phyloP scores from a whole-genome alignment of 2,113 vertebrate species.

The Oostethus manadensis region DNA sequence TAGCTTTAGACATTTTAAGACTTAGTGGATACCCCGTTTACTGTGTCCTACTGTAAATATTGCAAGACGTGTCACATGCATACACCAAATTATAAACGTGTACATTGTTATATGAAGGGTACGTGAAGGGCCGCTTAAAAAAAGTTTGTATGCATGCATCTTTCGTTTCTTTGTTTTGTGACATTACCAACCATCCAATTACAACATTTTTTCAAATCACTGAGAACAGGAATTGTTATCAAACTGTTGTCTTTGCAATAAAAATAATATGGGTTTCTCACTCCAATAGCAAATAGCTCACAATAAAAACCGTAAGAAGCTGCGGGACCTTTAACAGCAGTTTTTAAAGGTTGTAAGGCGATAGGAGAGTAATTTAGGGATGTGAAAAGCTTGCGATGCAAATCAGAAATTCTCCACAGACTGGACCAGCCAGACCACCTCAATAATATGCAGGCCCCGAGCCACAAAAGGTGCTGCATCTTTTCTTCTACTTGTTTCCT shows the following conservation, averaged over 20 bases:
- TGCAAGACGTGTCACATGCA: too few species aligned
- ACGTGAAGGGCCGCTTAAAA: too few species aligned
- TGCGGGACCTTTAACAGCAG: background rate
- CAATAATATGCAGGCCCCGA: conserved; percentile 1
- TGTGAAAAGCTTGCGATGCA: background rate
- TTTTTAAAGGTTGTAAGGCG: background rate
- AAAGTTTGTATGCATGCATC: too few species aligned
- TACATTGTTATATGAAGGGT: too few species aligned
- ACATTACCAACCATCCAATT: too few species aligned
- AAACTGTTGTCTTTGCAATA: background rate
- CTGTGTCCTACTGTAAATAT: too few species aligned
- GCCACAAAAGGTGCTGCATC: conserved; percentile 1
- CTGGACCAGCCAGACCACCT: background rate
- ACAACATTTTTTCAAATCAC: too few species aligned
- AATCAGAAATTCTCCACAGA: conserved; percentile 5
- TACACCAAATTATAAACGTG: too few species aligned
- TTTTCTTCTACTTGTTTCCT: background rate
- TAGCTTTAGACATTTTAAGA: too few species aligned
- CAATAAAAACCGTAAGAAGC: background rate
- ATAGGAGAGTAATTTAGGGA: background rate
- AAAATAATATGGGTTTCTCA: background rate
- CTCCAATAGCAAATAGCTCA: background rate
- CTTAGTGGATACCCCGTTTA: too few species aligned
- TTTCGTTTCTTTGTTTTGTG: too few species aligned
- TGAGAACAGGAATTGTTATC: background rate